Evolutionary conservation across 2,797 vertebrate genomes (phyloP).

Genomic region (Euphonia xanthogaster): DNA sequence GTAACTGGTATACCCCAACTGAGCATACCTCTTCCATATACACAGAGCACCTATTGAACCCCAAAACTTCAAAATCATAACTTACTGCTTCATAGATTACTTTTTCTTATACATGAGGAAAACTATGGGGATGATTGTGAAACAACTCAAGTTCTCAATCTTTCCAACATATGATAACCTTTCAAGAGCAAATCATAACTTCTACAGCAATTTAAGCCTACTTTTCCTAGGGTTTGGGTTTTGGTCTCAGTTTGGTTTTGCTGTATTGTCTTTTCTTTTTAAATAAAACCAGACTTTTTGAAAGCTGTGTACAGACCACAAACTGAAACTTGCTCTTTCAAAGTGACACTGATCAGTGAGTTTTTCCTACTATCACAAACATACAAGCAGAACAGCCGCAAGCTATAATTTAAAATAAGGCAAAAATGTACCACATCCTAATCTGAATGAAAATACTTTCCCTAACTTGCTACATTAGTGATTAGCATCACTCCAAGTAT

Average conservation of each 20-base stretch:
- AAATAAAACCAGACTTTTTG: neutral
- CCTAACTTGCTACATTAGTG: neutral
- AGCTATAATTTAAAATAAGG: neutral
- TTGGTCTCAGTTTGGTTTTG: neutral
- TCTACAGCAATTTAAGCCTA: neutral
- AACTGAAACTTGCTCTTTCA: neutral
- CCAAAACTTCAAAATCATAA: neutral
- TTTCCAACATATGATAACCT: neutral
- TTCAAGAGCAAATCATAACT: neutral
- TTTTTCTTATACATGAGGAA: neutral
- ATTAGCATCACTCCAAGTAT: neutral
- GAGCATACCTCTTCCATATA: neutral
- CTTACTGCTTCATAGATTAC: neutral
- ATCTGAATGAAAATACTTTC: neutral
- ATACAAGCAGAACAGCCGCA: neutral
- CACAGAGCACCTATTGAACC: accelerated
- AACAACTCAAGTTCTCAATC: neutral
- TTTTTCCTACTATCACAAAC: neutral
- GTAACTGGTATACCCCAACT: neutral
- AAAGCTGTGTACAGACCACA: neutral
- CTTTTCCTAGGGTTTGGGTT: neutral
- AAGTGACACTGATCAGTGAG: neutral
- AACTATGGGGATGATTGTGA: neutral
- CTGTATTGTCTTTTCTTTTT: neutral
- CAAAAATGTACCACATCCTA: neutral